phyloP scores from a whole-genome alignment of 2,113 vertebrate genomes.

The Xenus cinereus region DNA sequence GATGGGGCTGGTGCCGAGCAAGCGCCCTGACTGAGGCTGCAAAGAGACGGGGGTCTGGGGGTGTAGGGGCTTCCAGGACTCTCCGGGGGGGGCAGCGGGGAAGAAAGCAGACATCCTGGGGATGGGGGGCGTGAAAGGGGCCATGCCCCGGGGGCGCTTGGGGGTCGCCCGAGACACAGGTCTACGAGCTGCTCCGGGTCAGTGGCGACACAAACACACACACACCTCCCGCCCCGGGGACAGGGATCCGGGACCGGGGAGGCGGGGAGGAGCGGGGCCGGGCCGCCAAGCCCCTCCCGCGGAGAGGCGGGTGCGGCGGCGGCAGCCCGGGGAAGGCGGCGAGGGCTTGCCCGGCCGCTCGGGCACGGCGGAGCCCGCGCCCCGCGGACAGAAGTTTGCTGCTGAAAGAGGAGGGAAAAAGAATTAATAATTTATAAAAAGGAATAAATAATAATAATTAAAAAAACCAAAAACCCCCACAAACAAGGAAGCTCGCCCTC shows the following conservation, averaged over 20 bases:
- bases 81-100: neutral
- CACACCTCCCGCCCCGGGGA: too few relatives aligned
- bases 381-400: neutral
- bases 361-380: neutral
- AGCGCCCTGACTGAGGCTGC: neutral
- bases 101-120: neutral
- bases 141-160: fast-evolving
- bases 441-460: too few relatives aligned
- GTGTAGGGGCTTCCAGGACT: fast-evolving
- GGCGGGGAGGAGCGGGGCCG: neutral
- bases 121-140: neutral
- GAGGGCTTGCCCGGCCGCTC: neutral
- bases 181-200: neutral
- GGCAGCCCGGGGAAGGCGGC: neutral
- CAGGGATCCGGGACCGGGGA: neutral
- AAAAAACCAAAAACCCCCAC: neutral
- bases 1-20: too few relatives aligned
- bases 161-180: fast-evolving
- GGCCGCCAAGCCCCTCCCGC: neutral
- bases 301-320: neutral
- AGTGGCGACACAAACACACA: neutral
- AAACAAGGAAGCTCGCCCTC: neutral
- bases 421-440: neutral
- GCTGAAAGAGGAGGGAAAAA: neutral
- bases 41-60: neutral